Evolutionary conservation across 2,888 invertebrate species (phyloP), one percentile per base, ranked within the genome.

Genomic region (Leptothorax acervorum): DNA sequence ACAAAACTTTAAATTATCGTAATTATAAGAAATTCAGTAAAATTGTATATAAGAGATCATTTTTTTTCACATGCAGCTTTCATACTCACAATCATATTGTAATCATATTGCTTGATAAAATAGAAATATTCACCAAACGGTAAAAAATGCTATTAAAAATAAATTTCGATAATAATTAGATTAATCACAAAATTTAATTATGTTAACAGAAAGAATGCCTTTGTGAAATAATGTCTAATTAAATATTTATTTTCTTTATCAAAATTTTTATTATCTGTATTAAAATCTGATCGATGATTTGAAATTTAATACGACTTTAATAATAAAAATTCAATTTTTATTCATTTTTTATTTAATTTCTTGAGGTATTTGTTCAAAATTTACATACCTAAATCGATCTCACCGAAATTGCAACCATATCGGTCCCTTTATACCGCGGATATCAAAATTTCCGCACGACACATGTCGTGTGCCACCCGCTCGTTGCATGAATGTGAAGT

Each of bases 401-500:
- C 53, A 55, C 53, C 53, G 28, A 66, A 66, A 66, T 1, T 18
- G 39, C 18, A 53, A 39, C 28, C 8, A 53, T 18, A 51, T 78
- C 68, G 28, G 23, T 63, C 63, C 66, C 28, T 9, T 53, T 28
- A 65, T 65, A 35, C 11, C 23, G 51, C 63, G 75, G 74, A 53
- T 71, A 78, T 65, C 74, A 55, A 75, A 66, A 70, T 23, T 55
- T 66, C 53, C n/a, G 53, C 68, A 82, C 82, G 68, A 51, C 55
- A 66, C 66, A 35, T 66, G 42, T 55, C 35, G 48, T 48, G 65
- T 63, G 73, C 3, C 78, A 65, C 83, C 85, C 76, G 73, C 70
- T 82, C 79, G 82, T 89, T 81, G 78, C 83, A 79, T 71, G 85
- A 86, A 85, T 81, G 79, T 86, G 71, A n/a, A 68, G 83, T 83